phyloP scores from a whole-genome alignment of 2,113 vertebrate species.

The Chloroceryle aenea region DNA sequence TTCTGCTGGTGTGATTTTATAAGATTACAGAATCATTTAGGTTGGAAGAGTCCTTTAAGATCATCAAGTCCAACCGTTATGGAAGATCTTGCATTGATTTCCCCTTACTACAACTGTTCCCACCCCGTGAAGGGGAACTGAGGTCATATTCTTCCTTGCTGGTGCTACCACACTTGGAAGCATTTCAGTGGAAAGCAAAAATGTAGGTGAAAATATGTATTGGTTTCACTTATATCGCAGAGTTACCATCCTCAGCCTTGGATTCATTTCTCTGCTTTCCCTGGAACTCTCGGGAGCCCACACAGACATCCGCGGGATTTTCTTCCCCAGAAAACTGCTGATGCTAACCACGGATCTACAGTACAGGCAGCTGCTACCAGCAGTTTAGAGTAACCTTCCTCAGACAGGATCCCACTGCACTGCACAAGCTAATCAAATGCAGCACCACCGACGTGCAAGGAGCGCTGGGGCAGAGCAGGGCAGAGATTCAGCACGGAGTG shows the following conservation, averaged over 20 bases:
- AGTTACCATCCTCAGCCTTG: background rate
- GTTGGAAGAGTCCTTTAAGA: background rate
- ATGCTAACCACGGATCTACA: background rate
- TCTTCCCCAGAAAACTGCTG: background rate
- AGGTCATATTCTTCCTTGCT: background rate
- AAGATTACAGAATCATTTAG: background rate
- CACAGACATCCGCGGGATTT: background rate
- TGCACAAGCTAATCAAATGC: background rate
- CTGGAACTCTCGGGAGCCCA: background rate
- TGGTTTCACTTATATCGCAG: background rate
- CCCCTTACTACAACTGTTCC: background rate
- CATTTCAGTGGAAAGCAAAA: background rate
- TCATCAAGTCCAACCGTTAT: background rate
- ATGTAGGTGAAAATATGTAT: background rate
- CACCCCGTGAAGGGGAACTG: background rate
- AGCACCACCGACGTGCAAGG: background rate
- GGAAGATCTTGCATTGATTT: background rate
- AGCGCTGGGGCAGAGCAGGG: accelerated
- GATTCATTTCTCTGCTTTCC: background rate
- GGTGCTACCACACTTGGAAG: background rate
- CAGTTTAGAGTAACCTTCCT: background rate
- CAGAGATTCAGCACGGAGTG: background rate
- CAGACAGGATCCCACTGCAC: background rate
- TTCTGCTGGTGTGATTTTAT: conserved; percentile 18
- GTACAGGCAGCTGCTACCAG: background rate